Evolutionary conservation across 2,797 vertebrate species (phyloP), one percentile per base, ranked within the genome.

Genomic region (Hoplostethus atlanticus): DNA sequence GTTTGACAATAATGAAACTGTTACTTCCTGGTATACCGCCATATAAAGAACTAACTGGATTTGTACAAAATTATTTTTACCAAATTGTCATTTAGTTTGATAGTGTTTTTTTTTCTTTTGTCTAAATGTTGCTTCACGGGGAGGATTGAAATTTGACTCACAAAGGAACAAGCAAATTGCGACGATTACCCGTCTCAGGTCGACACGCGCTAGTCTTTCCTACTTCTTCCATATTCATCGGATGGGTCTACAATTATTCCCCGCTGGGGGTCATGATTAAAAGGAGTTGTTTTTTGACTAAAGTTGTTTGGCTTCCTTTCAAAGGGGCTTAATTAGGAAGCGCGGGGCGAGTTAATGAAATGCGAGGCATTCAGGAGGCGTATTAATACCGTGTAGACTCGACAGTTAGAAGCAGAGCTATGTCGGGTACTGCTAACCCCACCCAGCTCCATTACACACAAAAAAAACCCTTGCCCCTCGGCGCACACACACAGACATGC

Each of bases 271-370:
- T 30, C 48, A 3, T 51, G 68, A 62, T 81, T 58, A 81, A 76
- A 68, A 28, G 30, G 40, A 34, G 68, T 70, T 73, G 67, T 8
- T 68, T 40, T 9, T 12, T 10, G 30, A n/a, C n/a, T 34, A 42
- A 47, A 67, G 40, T 55, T 48, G 25, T 69, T 76, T 57, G 51
- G 34, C 53, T 59, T 0, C 2, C 12, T 68, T 30, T 79, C 34
- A 60, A 12, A 68, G 59, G 17, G 30, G 36, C 51, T 71, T 82
- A 46, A 84, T 86, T 56, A 79, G 66, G 53, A 78, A 47, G 63
- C 4, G 5, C 52, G 42, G 11, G 21, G 30, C 30, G 11, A 36
- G 53, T 50, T 53, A 40, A 73, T 68, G 71, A 53, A 66, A 73
- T 40, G 64, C 64, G 62, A 62, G 44, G 47, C 68, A 68, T 71